Conservation (phyloP, 2,797 vertebrate species). For the Characodon lateralis region DNA sequence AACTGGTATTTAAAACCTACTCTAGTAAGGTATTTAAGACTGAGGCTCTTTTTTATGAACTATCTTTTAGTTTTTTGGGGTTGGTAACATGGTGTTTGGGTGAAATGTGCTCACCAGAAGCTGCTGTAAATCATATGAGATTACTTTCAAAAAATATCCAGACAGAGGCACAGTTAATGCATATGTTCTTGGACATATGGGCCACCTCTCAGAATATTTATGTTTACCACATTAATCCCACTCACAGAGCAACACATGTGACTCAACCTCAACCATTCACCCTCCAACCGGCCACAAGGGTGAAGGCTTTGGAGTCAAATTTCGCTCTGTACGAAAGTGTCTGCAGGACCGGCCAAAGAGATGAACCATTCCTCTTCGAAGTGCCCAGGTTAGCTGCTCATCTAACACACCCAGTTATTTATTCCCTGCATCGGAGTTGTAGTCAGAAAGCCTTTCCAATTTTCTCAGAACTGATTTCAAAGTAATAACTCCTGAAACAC, state of each 20-base stretch:
- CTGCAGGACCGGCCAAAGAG: conserved; percentile 11
- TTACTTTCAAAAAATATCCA: conserved; percentile 1
- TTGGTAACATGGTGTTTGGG: neutral
- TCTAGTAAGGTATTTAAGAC: neutral
- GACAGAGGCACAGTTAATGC: neutral
- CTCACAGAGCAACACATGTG: conserved; percentile 31
- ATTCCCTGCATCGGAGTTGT: neutral
- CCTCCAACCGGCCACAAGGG: conserved; percentile 20
- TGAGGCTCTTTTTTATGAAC: too few species aligned
- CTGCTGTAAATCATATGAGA: conserved; percentile 30
- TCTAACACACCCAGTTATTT: conserved; percentile 10
- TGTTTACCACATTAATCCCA: neutral
- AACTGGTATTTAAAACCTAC: neutral
- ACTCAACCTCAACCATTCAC: conserved; percentile 18
- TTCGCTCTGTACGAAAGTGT: conserved; percentile 14
- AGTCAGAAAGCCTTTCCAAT: conserved; percentile 7
- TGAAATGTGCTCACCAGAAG: conserved; percentile 5
- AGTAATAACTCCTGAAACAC: neutral
- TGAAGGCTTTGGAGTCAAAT: conserved; percentile 42
- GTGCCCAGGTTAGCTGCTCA: neutral
- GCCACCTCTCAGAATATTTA: conserved; percentile 17
- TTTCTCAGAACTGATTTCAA: conserved; percentile 16
- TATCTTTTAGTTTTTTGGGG: neutral
- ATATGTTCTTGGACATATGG: conserved; percentile 25
- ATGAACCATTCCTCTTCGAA: conserved; percentile 26